Conservation (phyloP, 1,140 invertebrate genomes). For the Caenorhabditis inopinata region DNA sequence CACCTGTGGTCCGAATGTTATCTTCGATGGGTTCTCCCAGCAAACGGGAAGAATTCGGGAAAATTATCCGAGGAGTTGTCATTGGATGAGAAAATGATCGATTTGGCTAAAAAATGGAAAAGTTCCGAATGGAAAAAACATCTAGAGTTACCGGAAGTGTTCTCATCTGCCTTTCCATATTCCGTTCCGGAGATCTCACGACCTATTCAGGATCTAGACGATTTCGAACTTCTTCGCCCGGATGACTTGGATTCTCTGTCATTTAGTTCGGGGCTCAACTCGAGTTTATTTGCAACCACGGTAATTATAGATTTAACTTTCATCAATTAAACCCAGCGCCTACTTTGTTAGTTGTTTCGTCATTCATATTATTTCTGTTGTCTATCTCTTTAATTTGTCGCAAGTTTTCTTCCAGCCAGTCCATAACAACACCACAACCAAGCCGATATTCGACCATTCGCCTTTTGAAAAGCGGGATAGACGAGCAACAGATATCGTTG, state of each 20-base stretch:
- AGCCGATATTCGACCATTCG: conserved; percentile 11
- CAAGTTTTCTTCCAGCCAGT: neutral
- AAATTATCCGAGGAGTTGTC: neutral
- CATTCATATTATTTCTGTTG: too few relatives aligned
- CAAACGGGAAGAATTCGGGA: neutral
- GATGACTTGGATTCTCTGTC: neutral
- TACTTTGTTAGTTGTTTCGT: too few relatives aligned
- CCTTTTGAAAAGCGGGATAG: neutral
- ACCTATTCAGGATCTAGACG: neutral
- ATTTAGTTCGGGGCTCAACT: neutral
- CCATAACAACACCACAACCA: neutral
- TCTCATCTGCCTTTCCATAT: neutral
- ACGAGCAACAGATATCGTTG: neutral
- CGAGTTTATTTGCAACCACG: neutral
- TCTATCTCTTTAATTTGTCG: too few relatives aligned
- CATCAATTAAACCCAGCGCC: too few relatives aligned
- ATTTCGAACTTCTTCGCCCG: neutral
- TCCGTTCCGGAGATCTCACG: neutral
- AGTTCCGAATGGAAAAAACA: conserved; percentile 5
- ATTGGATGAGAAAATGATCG: conserved; percentile 28
- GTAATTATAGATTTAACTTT: too few relatives aligned
- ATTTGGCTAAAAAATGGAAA: neutral
- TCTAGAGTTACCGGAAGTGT: neutral
- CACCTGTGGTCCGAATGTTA: conserved; percentile 37
- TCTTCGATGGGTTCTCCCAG: conserved; percentile 37